A percentile compares a stretch with the other conserved stretches of the same genome.
These are phyloP conservation scores for Capreolus pygargus DNA, from an alignment of 2,113 vertebrate species.

Conservation along the genomic window DNA sequence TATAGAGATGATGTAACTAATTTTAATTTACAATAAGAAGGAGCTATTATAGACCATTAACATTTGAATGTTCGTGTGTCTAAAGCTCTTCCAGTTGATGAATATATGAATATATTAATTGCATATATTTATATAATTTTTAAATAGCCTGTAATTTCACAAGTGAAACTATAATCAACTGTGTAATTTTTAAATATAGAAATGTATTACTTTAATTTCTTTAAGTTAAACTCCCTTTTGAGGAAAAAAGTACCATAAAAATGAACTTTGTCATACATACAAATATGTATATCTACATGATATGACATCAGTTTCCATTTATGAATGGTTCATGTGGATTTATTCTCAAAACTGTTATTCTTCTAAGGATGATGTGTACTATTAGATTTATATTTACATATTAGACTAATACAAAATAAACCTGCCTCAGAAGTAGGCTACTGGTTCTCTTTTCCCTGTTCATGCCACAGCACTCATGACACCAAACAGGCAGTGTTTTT, in stretches of 20 bases:
- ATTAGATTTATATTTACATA: not conserved
- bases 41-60: conserved; percentile 42
- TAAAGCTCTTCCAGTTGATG: conserved; percentile 33
- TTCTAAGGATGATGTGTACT: not conserved
- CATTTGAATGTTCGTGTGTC: not conserved
- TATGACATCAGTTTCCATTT: not conserved
- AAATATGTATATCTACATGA: not conserved
- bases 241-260: not conserved
- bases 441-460: not conserved
- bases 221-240: not conserved
- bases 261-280: not conserved
- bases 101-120: conserved; percentile 49
- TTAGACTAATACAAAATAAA: not conserved
- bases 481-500: not conserved
- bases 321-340: not conserved
- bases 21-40: conserved; percentile 33
- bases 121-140: conserved; percentile 27
- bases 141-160: not conserved
- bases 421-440: not conserved
- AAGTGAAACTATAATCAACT: conserved; percentile 25
- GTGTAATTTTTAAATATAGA: not conserved
- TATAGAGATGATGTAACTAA: conserved; percentile 24
- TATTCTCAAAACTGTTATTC: not conserved
- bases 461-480: not conserved
- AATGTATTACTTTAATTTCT: not conserved